These are phyloP conservation scores for Actenoides hombroni DNA, from an alignment of 2,113 vertebrate genomes.

Conservation along the genomic window DNA sequence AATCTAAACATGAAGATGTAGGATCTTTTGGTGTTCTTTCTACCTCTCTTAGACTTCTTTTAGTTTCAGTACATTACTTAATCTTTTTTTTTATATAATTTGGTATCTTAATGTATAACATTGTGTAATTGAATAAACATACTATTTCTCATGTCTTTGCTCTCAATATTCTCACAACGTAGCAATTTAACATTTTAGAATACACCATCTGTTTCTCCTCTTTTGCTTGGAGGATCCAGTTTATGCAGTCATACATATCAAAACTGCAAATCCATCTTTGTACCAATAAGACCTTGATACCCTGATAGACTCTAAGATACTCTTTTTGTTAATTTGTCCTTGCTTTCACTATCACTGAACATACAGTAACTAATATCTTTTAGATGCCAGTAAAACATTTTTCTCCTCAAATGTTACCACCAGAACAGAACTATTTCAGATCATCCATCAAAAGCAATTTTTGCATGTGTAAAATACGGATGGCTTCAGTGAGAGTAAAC, in stretches of 20 bases:
- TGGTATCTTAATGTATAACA: background rate
- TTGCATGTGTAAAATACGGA: background rate
- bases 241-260: conserved; percentile 1
- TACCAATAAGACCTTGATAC: background rate
- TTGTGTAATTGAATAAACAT: background rate
- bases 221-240: conserved; percentile 18
- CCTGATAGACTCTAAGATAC: background rate
- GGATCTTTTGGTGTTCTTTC: background rate
- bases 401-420: background rate
- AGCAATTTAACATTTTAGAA: conserved; percentile 30
- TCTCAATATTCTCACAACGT: background rate
- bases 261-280: conserved; percentile 24
- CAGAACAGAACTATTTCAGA: background rate
- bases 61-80: background rate
- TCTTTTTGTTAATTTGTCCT: background rate
- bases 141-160: background rate
- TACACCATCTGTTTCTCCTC: conserved; percentile 31
- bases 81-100: background rate
- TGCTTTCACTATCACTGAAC: background rate
- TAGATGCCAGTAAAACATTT: background rate
- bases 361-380: background rate
- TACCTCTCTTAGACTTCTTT: background rate
- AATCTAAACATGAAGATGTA: background rate
- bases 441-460: background rate
- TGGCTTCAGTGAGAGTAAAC: background rate